Base-by-base conservation (phyloP, 2,113 vertebrate genomes). In the Gavia stellata region DNA sequence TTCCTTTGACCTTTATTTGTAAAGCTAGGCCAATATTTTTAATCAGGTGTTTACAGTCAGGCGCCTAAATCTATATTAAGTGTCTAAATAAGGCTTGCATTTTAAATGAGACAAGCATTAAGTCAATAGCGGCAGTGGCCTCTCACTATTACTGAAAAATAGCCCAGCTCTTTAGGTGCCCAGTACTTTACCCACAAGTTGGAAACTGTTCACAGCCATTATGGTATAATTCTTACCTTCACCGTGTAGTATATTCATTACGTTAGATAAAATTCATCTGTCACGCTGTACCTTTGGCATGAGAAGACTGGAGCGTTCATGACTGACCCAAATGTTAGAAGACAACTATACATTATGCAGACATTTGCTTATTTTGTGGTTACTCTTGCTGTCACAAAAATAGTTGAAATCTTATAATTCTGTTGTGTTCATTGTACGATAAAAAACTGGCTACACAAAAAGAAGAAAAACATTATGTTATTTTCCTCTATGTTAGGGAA, bases 11-110 rank as follows among this genome's bases (percentile, higher is more conserved):
- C 91, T 96, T 92, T 95, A 70, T 94, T 92, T 92, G 66, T 74
- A 85, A 95, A 95, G 78, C 42, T 59, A 86, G 93, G 71, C 94
- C 95, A 96, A 94, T 97, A 94, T 94, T 95, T 96, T 95, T 96
- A 96, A 95, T 97, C 94, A 95, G 78, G 78, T 95, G 90, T 97
- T 95, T 96, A 94, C 92, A 95, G 53, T 94, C 84, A 96, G 81
- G 71, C 0, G 0, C 50, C 81, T 94, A 83, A 94, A 96, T 97
- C 96, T 94, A 92, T 92, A 95, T 73, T 87, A 97, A 89, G 40
- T 79, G 79, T 55, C 94, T 91, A 90, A 94, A 92, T 95, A 92
- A 91, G 58, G 74, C 33, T 92, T 91, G 92, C 70, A 89, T 96
- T 96, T 95, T 82, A 91, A 92, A 95, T 86, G 78, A 91, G 50